A percentile compares a stretch with the other conserved stretches of the same genome.
These are phyloP conservation scores for Nipponia nippon DNA, from an alignment of 2,113 vertebrate genomes.

Conservation along the genomic window DNA sequence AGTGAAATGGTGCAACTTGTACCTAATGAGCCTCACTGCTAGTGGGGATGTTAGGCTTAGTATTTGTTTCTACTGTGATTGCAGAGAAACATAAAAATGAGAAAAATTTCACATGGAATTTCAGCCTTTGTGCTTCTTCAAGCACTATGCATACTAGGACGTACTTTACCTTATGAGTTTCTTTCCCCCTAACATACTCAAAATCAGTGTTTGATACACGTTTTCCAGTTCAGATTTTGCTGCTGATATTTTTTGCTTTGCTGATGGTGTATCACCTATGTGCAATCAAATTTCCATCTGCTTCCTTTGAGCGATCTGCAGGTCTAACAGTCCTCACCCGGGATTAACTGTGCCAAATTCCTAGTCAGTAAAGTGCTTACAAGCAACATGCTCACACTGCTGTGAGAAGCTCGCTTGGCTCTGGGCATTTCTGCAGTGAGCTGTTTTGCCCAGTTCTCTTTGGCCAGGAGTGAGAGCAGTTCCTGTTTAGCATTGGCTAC, in stretches of 20 bases:
- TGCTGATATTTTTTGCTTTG: not conserved
- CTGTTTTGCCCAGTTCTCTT: not conserved
- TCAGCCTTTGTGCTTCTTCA: not conserved
- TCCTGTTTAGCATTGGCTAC: not conserved
- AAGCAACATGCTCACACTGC: not conserved
- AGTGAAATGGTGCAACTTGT: slow-evolving; percentile 22
- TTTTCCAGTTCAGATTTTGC: not conserved
- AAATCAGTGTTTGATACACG: not conserved
- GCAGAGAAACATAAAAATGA: not conserved
- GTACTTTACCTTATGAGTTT: not conserved
- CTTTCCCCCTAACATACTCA: not conserved
- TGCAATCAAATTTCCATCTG: not conserved
- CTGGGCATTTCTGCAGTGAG: not conserved
- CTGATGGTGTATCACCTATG: not conserved
- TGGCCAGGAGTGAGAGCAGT: not conserved
- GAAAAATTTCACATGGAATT: not conserved
- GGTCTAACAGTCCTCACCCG: not conserved
- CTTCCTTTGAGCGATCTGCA: not conserved
- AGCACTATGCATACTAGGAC: not conserved
- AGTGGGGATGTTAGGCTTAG: not conserved
- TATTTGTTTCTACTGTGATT: not conserved
- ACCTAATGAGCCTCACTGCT: slow-evolving; percentile 9
- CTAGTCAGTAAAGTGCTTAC: not conserved
- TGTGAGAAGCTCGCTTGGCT: not conserved
- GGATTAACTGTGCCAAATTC: not conserved